These are phyloP conservation scores for Dendrolimus houi DNA, from an alignment of 2,888 invertebrate genomes.

Conservation along the genomic window DNA sequence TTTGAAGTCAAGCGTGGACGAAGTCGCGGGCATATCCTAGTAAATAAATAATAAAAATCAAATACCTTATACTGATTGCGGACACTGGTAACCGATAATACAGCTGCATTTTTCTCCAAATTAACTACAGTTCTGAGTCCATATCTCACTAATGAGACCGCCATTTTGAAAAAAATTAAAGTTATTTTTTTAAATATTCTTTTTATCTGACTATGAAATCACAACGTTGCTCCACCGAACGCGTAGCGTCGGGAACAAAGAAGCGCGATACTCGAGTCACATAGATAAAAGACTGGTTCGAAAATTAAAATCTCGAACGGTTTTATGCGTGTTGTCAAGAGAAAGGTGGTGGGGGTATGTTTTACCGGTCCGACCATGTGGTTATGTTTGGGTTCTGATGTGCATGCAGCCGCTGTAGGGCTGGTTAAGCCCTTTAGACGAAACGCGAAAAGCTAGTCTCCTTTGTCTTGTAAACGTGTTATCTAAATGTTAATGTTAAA, in stretches of 20 bases:
- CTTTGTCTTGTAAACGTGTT: too few species aligned
- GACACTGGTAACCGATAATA: conserved; percentile 38
- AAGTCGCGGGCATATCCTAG: not conserved
- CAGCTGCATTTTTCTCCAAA: conserved; percentile 50
- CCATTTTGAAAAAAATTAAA: conserved; percentile 41
- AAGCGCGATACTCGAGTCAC: conserved; percentile 1
- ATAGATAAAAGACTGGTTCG: conserved; percentile 35
- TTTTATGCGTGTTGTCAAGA: conserved; percentile 41
- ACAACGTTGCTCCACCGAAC: conserved; percentile 7
- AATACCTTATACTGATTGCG: conserved; percentile 55
- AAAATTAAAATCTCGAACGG: conserved; percentile 33
- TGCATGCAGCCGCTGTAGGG: conserved; percentile 3
- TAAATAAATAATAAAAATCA: conserved; percentile 8
- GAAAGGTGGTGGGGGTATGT: conserved; percentile 31
- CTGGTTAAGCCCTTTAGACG: not conserved
- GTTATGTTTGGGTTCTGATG: conserved; percentile 15
- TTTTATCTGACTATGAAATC: conserved; percentile 7
- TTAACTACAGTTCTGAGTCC: conserved; percentile 48
- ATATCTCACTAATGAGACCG: conserved; percentile 57
- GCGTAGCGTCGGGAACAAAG: conserved; percentile 4
- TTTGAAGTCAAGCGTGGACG: too few species aligned
- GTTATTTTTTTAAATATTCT: not conserved
- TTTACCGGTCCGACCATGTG: conserved; percentile 29
- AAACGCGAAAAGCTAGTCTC: too few species aligned
- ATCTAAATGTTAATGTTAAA: too few species aligned